Evolutionary conservation across 2,888 invertebrate species (phyloP).

Genomic region (Pemphredon lugubris): DNA sequence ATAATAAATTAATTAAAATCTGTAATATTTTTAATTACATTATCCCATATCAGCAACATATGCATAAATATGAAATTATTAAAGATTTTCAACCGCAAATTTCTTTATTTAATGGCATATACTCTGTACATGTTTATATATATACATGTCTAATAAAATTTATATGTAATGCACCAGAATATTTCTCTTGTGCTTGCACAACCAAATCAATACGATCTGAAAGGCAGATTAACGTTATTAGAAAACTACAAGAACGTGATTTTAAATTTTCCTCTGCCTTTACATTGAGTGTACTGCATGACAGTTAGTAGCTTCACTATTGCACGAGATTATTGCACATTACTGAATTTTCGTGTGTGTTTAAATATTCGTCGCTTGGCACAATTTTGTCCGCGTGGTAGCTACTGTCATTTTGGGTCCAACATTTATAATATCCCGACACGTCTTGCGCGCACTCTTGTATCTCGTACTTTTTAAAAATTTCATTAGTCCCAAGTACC

Average conservation of each 20-base stretch:
- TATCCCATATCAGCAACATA: background rate
- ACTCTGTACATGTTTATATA: slow-evolving; percentile 64
- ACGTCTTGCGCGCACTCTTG: background rate
- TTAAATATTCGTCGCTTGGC: slow-evolving; percentile 13
- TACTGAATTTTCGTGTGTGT: background rate
- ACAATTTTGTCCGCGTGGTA: slow-evolving; percentile 7
- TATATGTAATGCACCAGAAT: slow-evolving; percentile 33
- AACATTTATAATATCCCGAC: slow-evolving; percentile 4
- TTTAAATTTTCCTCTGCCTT: background rate
- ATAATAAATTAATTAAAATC: slow-evolving; percentile 14
- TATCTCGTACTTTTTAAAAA: slow-evolving; percentile 2
- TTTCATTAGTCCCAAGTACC: slow-evolving; percentile 10
- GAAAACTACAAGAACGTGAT: slow-evolving; percentile 1
- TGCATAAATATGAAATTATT: background rate
- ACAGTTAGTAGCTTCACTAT: background rate
- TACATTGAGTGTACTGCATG: background rate
- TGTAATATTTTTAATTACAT: background rate
- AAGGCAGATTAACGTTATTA: slow-evolving; percentile 3
- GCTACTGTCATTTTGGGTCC: slow-evolving; percentile 9
- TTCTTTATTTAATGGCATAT: slow-evolving; percentile 69
- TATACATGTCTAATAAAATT: slow-evolving; percentile 61
- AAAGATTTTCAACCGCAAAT: slow-evolving; percentile 53
- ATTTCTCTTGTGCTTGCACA: slow-evolving; percentile 24
- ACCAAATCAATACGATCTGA: slow-evolving; percentile 22
- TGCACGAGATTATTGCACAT: slow-evolving; percentile 2